phyloP scores from a whole-genome alignment of 2,797 vertebrate genomes.

The Schizothorax lantsangensis region DNA sequence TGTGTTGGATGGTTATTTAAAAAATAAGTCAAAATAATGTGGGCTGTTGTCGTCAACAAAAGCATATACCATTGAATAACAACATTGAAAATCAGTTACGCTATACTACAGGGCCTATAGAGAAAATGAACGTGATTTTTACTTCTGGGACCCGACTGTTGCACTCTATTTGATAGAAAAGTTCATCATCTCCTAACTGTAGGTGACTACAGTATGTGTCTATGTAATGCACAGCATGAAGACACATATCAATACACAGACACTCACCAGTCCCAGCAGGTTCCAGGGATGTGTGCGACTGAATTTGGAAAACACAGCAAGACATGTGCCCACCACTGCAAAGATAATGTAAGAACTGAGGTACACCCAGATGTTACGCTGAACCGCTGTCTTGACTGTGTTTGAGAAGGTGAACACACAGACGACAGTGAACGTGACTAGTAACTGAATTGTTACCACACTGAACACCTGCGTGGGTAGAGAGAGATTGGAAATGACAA shows the following conservation, averaged over 20 bases:
- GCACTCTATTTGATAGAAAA: not conserved
- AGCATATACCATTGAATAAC: not conserved
- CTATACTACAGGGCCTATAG: too few relatives aligned
- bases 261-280: conserved; percentile 84
- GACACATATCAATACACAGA: conserved; percentile 6
- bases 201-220: not conserved
- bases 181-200: not conserved
- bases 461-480: conserved; percentile 82
- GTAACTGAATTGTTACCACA: conserved; percentile 87
- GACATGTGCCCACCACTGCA: conserved; percentile 74
- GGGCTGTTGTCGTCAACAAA: not conserved
- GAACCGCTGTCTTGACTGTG: conserved; percentile 78
- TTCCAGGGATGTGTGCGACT: conserved; percentile 90
- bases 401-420: conserved; percentile 88
- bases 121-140: not conserved
- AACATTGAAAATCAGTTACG: not conserved
- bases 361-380: conserved; percentile 79
- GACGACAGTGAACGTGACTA: conserved; percentile 87
- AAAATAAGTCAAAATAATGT: not conserved
- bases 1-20: not conserved
- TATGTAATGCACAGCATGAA: not conserved
- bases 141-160: not conserved
- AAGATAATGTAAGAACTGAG: conserved; percentile 86
- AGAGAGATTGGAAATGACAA: not conserved
- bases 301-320: conserved; percentile 80